Conservation (phyloP, 2,888 invertebrate genomes). For the Dexiosoma caninum region DNA sequence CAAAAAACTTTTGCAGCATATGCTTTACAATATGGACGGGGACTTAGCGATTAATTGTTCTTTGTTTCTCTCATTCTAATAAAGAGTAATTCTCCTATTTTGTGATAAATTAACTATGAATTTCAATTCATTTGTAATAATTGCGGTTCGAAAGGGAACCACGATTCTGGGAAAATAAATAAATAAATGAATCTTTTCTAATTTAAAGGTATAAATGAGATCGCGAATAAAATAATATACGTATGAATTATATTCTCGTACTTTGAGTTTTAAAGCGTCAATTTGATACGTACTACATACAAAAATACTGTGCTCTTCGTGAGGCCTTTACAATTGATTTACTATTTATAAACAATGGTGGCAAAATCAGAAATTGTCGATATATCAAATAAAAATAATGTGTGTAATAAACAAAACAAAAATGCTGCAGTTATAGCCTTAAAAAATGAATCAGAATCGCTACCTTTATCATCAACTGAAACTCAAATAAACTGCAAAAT, state of each 20-base stretch:
- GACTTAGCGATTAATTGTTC: too few relatives aligned
- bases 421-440: neutral
- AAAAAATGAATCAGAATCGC: neutral
- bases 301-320: neutral
- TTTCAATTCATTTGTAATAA: too few relatives aligned
- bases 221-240: neutral
- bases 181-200: neutral
- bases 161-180: too few relatives aligned
- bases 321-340: conserved; percentile 2
- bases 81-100: too few relatives aligned
- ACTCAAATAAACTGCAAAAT: conserved; percentile 62
- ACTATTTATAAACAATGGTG: conserved; percentile 32
- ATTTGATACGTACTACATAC: too few relatives aligned
- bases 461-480: conserved; percentile 40
- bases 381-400: neutral
- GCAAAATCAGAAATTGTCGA: conserved; percentile 40
- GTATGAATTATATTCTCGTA: too few relatives aligned
- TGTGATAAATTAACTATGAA: too few relatives aligned
- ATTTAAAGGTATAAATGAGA: neutral
- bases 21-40: too few relatives aligned
- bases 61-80: too few relatives aligned
- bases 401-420: conserved; percentile 2
- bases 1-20: too few relatives aligned
- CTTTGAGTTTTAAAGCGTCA: too few relatives aligned
- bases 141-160: too few relatives aligned